A percentile compares a stretch with the other conserved stretches of the same genome.
Conservation (phyloP, 2,797 vertebrate genomes). For the Malurus leucopterus region DNA sequence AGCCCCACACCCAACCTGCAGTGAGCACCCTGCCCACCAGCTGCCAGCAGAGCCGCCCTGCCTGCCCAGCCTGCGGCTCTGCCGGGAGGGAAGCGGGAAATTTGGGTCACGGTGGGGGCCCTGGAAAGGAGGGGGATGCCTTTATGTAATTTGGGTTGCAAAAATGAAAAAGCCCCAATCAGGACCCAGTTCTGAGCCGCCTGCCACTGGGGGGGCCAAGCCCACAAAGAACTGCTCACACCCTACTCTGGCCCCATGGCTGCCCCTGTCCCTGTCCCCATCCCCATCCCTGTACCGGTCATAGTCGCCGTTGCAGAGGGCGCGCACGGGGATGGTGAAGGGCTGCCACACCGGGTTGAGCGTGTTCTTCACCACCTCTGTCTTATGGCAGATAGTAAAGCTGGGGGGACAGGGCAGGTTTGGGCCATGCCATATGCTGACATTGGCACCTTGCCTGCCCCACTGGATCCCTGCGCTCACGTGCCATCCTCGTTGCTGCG, state of each 20-base stretch:
- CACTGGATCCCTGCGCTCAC: slow-evolving; percentile 57
- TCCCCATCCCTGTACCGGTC: slow-evolving; percentile 76
- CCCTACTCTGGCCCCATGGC: neutral
- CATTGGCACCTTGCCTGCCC: neutral
- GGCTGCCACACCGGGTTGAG: slow-evolving; percentile 95
- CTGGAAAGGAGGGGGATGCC: slow-evolving; percentile 21
- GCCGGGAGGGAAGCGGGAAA: neutral
- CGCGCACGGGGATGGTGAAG: slow-evolving; percentile 93
- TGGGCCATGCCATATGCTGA: accelerated
- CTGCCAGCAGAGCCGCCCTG: neutral
- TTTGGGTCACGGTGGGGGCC: slow-evolving; percentile 24
- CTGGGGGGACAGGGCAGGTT: slow-evolving; percentile 60
- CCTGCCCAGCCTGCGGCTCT: neutral
- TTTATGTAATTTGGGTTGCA: slow-evolving; percentile 35
- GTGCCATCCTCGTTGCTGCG: slow-evolving; percentile 97
- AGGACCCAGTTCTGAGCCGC: neutral
- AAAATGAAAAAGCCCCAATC: neutral
- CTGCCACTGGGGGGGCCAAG: accelerated
- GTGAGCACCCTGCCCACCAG: neutral
- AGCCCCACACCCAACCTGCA: accelerated
- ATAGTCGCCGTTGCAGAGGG: slow-evolving; percentile 94
- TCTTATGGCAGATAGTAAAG: slow-evolving; percentile 98
- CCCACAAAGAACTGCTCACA: neutral
- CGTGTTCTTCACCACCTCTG: slow-evolving; percentile 95
- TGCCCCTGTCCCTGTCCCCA: neutral